These are phyloP conservation scores for Centropristis striata DNA, from an alignment of 2,113 vertebrate species.

Conservation along the genomic window DNA sequence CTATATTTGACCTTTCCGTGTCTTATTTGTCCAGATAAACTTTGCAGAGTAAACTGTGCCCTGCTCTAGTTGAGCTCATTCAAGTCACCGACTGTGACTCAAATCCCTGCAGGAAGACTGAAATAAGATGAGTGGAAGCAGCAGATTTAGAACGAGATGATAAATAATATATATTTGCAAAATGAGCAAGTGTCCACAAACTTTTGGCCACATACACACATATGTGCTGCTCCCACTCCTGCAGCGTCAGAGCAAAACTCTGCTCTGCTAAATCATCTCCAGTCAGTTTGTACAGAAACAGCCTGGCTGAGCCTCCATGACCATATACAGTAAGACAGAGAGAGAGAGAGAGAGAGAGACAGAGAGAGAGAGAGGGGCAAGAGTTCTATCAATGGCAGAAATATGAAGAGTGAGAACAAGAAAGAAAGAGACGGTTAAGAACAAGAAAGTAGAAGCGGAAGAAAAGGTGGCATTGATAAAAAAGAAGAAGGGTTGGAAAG, in stretches of 20 bases:
- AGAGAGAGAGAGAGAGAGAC: neutral
- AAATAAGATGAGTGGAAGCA: neutral
- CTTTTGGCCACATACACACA: neutral
- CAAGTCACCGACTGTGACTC: too few species aligned
- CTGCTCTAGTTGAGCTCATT: too few species aligned
- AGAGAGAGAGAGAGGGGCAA: neutral
- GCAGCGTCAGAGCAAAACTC: neutral
- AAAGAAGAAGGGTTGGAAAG: neutral
- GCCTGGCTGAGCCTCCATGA: slow-evolving; percentile 47
- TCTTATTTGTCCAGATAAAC: too few species aligned
- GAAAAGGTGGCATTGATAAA: neutral
- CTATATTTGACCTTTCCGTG: too few species aligned
- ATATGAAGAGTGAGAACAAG: neutral
- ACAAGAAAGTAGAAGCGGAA: neutral
- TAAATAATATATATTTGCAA: too few species aligned
- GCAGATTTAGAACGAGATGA: neutral
- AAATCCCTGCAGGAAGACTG: neutral
- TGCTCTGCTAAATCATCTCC: neutral
- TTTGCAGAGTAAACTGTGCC: too few species aligned
- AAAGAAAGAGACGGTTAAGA: neutral
- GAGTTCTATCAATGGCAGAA: neutral
- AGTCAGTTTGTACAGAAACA: neutral
- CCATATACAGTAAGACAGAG: slow-evolving; percentile 66
- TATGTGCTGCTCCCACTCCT: neutral
- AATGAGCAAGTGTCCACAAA: neutral